Base-by-base conservation (phyloP, 64 coral and sea anemone genomes). In the Montipora foliosa region DNA sequence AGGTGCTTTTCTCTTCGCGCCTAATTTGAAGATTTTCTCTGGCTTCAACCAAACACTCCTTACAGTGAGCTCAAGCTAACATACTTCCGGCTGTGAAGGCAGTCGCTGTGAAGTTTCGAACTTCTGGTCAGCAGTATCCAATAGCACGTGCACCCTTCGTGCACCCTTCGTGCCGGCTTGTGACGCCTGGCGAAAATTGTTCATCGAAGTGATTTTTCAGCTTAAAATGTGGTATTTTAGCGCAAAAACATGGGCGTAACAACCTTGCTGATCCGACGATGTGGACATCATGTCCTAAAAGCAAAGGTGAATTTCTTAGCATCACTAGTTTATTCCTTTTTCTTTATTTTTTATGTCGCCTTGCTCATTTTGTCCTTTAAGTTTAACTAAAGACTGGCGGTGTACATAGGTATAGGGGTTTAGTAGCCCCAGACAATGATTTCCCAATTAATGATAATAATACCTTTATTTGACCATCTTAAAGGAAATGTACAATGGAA, bases 191-290 rank as follows among this genome's bases (percentile, higher is more conserved):
- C 48, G 78, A 80, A 49, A 16, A 51, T 47, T 47, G 81, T 37
- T 37, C 29, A 37, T 1, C 1, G 29, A 37, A 37, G 29, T 37
- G 29, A 29, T 25, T 58, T 60, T 83, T 58, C 58, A 68, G 25
- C 5, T 17, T 2, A 15, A 15, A 67, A 37, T 21, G 29, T 47
- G 14, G 47, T 84, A 13, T 47, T 68, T 66, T 66, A 37, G 29
- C 29, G 29, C 29, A 37, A 29, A 82, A 67, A 84, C 47, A 84
- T 84, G 81, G 15, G 81, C 62, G 9, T 84, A 66, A 67, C 81
- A 8, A 46, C 29, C 5, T 6, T 68, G 4, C 15, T 84, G 1
- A 47, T 49, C 6, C 81, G 67, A 17, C 81, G 81, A 84, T 64
- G 58, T 84, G 81, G 81, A 84, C 81, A 14, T 46, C 37, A 24